Conservation (phyloP, 1,140 invertebrate genomes). For the Drosophila yakuba region DNA sequence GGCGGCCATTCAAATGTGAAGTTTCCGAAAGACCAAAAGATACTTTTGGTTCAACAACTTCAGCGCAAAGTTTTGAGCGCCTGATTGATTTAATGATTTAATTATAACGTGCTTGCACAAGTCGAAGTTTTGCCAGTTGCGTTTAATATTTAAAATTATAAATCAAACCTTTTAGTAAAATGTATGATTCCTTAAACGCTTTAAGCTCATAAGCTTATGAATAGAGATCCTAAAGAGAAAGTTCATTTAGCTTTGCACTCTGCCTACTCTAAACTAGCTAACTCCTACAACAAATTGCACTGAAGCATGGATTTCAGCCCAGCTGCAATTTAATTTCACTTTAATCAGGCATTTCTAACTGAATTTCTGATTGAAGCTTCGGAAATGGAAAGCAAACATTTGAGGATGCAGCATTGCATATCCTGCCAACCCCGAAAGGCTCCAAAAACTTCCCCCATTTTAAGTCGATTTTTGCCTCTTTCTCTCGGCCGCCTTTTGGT, state of each 20-base stretch:
- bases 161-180: background rate
- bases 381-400: conserved; percentile 36
- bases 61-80: conserved; percentile 1
- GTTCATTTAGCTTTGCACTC: background rate
- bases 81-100: background rate
- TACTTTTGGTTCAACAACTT: background rate
- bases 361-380: conserved; percentile 7
- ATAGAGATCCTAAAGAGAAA: too few relatives aligned
- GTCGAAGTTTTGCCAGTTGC: background rate
- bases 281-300: too few relatives aligned
- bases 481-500: conserved; percentile 2
- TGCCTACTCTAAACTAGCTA: too few relatives aligned
- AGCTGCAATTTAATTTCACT: conserved; percentile 10
- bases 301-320: background rate
- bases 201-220: too few relatives aligned
- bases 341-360: conserved; percentile 15
- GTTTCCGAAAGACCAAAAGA: conserved; percentile 2
- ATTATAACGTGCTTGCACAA: background rate
- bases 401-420: conserved; percentile 71
- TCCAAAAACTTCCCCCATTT: conserved; percentile 10
- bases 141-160: background rate
- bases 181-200: background rate
- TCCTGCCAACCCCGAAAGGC: conserved; percentile 18
- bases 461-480: conserved; percentile 20
- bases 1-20: conserved; percentile 23